Evolutionary conservation across 1,140 invertebrate species (phyloP).

Genomic region (Lerema accius): DNA sequence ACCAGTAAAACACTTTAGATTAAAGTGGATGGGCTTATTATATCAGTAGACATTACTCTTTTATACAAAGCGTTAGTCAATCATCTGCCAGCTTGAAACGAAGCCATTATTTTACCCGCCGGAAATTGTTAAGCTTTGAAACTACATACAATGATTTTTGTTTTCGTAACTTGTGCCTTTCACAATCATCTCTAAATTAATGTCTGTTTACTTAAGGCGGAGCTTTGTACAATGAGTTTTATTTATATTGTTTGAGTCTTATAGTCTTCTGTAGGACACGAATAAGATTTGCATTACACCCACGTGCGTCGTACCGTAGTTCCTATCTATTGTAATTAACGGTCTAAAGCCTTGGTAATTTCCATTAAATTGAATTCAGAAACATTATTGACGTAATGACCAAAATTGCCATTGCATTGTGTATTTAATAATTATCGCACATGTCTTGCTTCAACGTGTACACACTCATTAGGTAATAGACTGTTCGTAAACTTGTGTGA

Average conservation of each 20-base stretch:
- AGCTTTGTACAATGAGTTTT: neutral
- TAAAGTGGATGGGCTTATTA: conserved; percentile 65
- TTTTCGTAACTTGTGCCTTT: conserved; percentile 16
- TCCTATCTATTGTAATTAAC: no score
- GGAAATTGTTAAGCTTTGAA: conserved; percentile 31
- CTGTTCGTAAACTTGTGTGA: conserved; percentile 4
- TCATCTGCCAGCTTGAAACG: conserved; percentile 46
- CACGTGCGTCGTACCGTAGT: no score
- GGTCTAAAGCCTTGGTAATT: no score
- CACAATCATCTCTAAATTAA: conserved; percentile 17
- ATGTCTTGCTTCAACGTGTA: conserved; percentile 13
- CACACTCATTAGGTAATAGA: conserved; percentile 15
- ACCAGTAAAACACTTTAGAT: conserved; percentile 74
- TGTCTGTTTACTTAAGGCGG: conserved; percentile 1
- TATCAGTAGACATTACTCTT: conserved; percentile 52
- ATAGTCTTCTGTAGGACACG: no score
- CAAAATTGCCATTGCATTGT: neutral
- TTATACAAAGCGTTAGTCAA: conserved; percentile 53
- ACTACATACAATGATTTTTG: conserved; percentile 25
- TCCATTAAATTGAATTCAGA: no score
- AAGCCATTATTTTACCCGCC: conserved; percentile 27
- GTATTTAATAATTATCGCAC: conserved; percentile 35
- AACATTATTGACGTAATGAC: no score
- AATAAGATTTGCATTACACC: no score
- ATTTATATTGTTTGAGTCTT: no score